phyloP scores from a whole-genome alignment of 2,797 vertebrate species.

The Oreortyx pictus region DNA sequence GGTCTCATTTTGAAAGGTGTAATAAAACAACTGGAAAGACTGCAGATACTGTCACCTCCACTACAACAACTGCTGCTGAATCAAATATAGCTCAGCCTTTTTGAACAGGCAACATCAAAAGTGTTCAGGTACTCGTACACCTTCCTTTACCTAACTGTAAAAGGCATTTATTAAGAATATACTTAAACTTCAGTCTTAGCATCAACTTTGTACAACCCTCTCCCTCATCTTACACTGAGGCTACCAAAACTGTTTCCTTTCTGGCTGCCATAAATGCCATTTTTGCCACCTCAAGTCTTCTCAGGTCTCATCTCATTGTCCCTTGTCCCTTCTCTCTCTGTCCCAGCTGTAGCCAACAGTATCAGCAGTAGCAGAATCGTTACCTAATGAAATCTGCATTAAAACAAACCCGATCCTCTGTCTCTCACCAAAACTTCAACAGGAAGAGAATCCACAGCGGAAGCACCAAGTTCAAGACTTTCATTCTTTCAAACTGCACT shows the following conservation, averaged over 20 bases:
- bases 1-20: background rate
- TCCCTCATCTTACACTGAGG: background rate
- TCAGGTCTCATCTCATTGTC: background rate
- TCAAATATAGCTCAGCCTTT: background rate
- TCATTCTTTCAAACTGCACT: slow-evolving; percentile 29
- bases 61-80: background rate
- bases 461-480: slow-evolving; percentile 2
- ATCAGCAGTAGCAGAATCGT: background rate
- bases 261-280: background rate
- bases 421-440: background rate
- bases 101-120: background rate
- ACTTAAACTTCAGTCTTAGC: background rate
- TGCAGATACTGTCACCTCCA: background rate
- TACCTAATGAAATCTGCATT: background rate
- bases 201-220: background rate
- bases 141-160: background rate
- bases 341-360: background rate
- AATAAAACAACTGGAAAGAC: background rate
- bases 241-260: background rate
- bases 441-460: background rate
- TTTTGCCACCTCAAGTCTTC: background rate
- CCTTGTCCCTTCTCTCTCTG: background rate
- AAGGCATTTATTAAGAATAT: background rate
- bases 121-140: background rate
- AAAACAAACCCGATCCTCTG: background rate